Evolutionary conservation across 2,888 invertebrate species (phyloP).

Genomic region (Caenorhabditis parvicauda): DNA sequence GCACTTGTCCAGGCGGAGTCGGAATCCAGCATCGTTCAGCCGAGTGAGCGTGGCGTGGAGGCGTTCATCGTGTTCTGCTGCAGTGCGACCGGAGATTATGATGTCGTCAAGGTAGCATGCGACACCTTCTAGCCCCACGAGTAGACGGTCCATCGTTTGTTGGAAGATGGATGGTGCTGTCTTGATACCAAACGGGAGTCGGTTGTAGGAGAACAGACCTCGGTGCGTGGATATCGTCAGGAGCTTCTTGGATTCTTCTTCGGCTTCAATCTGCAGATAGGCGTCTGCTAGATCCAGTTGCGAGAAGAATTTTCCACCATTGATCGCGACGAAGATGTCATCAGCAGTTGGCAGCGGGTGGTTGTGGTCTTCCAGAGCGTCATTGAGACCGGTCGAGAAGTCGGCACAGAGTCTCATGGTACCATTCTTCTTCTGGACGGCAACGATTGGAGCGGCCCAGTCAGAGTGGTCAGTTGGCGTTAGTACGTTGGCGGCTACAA

Average conservation of each 20-base stretch:
- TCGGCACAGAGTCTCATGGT: conserved; percentile 39
- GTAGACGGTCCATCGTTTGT: conserved; percentile 26
- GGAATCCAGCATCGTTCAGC: conserved; percentile 30
- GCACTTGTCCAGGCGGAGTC: conserved; percentile 33
- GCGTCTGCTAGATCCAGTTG: conserved; percentile 42
- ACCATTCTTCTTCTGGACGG: conserved; percentile 38
- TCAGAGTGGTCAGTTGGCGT: conserved; percentile 24
- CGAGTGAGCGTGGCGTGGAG: conserved; percentile 18
- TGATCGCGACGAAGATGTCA: conserved; percentile 30
- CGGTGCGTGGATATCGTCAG: conserved; percentile 38
- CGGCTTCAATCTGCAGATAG: conserved; percentile 39
- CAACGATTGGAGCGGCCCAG: conserved; percentile 44
- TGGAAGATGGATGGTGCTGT: conserved; percentile 43
- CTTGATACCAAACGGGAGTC: conserved; percentile 44
- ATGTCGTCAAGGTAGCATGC: conserved; percentile 38
- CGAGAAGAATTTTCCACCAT: conserved; percentile 31
- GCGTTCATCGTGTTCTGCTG: conserved; percentile 17
- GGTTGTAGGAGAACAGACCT: conserved; percentile 34
- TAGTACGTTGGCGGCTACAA: conserved; percentile 18
- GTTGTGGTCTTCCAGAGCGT: conserved; percentile 18
- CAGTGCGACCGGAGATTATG: conserved; percentile 18
- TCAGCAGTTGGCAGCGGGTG: conserved; percentile 40
- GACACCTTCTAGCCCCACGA: conserved; percentile 20
- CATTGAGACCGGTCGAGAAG: conserved; percentile 42
- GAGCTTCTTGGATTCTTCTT: conserved; percentile 21